Evolutionary conservation across 1,140 invertebrate species (phyloP).

Genomic region (Lucilia cuprina): DNA sequence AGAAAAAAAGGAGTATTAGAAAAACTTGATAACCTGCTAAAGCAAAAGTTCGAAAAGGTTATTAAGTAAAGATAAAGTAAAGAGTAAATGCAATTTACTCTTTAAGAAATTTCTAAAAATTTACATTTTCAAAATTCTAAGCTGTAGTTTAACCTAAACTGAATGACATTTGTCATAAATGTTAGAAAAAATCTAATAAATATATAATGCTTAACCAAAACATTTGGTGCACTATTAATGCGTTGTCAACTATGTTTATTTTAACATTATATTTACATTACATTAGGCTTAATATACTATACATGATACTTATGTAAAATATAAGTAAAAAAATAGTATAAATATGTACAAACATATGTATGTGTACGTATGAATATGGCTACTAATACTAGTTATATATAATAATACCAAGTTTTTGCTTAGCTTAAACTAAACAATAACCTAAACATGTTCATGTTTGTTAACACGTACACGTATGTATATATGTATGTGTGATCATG

Average conservation of each 20-base stretch:
- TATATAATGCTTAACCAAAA: not conserved
- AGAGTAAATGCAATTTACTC: too few relatives aligned
- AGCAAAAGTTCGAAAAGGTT: too few relatives aligned
- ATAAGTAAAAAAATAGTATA: not conserved
- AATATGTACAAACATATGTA: too few relatives aligned
- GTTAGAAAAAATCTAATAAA: not conserved
- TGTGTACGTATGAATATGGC: not conserved
- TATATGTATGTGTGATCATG: not conserved
- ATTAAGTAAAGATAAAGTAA: too few relatives aligned
- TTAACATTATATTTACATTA: conserved; percentile 16
- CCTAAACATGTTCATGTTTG: not conserved
- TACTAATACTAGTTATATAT: not conserved
- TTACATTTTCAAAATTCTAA: too few relatives aligned
- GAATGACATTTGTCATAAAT: not conserved
- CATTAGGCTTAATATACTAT: not conserved
- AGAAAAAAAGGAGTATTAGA: too few relatives aligned
- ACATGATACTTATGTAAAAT: not conserved
- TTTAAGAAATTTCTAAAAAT: too few relatives aligned
- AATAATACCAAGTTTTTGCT: not conserved
- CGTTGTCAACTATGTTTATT: not conserved
- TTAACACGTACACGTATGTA: not conserved
- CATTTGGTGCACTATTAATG: conserved; percentile 6
- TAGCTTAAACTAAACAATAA: not conserved
- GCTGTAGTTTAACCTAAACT: not conserved
- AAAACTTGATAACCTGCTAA: too few relatives aligned